Conservation (phyloP, 2,113 vertebrate genomes). For the Glaucidium brasilianum region DNA sequence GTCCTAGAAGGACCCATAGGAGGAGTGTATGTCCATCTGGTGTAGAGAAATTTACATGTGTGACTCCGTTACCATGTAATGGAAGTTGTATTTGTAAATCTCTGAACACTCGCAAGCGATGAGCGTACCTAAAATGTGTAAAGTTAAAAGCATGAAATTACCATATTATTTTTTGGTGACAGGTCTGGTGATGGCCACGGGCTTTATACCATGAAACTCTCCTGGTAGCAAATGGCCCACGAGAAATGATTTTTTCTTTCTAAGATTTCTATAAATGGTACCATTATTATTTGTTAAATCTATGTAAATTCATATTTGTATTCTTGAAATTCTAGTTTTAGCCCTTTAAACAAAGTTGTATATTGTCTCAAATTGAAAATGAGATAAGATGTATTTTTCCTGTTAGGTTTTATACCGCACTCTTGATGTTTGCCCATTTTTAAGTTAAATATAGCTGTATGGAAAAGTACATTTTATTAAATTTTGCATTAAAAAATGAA, state of each 20-base stretch:
- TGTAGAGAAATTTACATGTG: slow-evolving; percentile 51
- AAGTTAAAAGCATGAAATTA: slow-evolving; percentile 59
- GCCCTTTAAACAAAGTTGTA: slow-evolving; percentile 73
- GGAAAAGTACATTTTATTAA: slow-evolving; percentile 68
- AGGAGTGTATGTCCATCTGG: slow-evolving; percentile 53
- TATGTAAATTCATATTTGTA: slow-evolving; percentile 75
- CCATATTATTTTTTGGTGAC: slow-evolving; percentile 69
- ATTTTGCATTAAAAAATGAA: slow-evolving; percentile 68
- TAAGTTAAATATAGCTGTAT: slow-evolving; percentile 67
- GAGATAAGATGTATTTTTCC: slow-evolving; percentile 74
- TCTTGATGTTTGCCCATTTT: slow-evolving; percentile 70
- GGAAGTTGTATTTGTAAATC: slow-evolving; percentile 68
- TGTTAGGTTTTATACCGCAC: slow-evolving; percentile 72
- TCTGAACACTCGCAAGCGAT: slow-evolving; percentile 10
- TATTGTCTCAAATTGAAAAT: slow-evolving; percentile 73
- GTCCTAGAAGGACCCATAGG: slow-evolving; percentile 74
- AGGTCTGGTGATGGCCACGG: slow-evolving; percentile 58
- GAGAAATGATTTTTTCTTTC: slow-evolving; percentile 68
- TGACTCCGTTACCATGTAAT: slow-evolving; percentile 75
- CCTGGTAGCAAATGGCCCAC: slow-evolving; percentile 62
- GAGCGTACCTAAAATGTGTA: slow-evolving; percentile 59
- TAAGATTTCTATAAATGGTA: slow-evolving; percentile 72
- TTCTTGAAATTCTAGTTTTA: slow-evolving; percentile 72
- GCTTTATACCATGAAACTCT: slow-evolving; percentile 66
- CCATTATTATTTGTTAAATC: slow-evolving; percentile 74